These are phyloP conservation scores for Macrotis lagotis DNA, from an alignment of 2,113 vertebrate species.

Conservation along the genomic window DNA sequence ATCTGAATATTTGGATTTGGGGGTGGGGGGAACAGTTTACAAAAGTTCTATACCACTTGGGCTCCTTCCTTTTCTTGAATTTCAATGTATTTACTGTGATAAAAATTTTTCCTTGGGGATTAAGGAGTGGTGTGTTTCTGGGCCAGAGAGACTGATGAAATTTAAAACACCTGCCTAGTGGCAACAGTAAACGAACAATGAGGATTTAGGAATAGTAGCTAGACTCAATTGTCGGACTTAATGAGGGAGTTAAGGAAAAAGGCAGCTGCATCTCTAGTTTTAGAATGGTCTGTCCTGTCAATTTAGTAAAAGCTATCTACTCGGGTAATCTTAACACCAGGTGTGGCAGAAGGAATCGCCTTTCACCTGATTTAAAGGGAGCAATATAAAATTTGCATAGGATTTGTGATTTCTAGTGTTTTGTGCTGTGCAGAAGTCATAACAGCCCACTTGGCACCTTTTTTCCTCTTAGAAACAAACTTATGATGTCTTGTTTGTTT, in stretches of 20 bases:
- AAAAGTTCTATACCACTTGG: not conserved
- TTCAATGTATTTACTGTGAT: not conserved
- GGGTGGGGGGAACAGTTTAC: not conserved
- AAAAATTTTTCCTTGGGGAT: constrained; percentile 1
- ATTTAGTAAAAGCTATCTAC: constrained; percentile 2
- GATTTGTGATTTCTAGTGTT: not conserved
- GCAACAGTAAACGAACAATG: constrained; percentile 10
- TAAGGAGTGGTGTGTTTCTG: constrained; percentile 24
- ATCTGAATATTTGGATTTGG: not conserved
- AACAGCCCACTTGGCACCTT: not conserved
- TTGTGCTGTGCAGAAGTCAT: not conserved
- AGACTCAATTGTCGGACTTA: not conserved
- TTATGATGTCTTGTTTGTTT: no score
- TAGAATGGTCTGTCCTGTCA: not conserved
- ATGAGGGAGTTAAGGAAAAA: not conserved
- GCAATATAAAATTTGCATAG: not conserved
- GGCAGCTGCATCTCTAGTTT: constrained; percentile 8
- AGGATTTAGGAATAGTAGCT: constrained; percentile 37
- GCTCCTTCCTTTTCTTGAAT: constrained; percentile 32
- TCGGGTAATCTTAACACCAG: not conserved
- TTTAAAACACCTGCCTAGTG: constrained; percentile 35
- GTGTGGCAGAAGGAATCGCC: not conserved
- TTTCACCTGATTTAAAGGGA: not conserved
- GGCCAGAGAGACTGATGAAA: not conserved
- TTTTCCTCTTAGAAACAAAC: no score